These are phyloP conservation scores for Hipposideros larvatus DNA, from an alignment of 2,797 vertebrate species.

Conservation along the genomic window DNA sequence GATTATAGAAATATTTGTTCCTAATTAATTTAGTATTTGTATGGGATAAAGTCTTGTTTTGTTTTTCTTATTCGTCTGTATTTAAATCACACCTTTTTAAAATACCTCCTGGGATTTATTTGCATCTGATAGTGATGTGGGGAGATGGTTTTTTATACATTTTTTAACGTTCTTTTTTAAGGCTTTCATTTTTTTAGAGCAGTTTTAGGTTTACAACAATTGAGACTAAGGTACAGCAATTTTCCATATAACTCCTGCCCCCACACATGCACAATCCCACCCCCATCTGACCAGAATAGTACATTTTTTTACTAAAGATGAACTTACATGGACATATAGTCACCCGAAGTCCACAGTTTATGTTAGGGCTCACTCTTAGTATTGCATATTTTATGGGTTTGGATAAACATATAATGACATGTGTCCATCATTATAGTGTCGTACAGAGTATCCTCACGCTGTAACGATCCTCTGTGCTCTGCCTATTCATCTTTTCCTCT, in stretches of 20 bases:
- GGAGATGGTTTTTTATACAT: neutral
- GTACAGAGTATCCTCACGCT: neutral
- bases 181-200: neutral
- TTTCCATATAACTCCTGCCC: neutral
- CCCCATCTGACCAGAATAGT: neutral
- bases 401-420: neutral
- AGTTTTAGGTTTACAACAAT: neutral
- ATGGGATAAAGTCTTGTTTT: neutral
- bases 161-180: neutral
- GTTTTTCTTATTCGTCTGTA: neutral
- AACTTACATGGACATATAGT: neutral
- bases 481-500: too few relatives aligned
- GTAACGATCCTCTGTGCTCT: neutral
- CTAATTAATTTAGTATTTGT: conserved; percentile 23
- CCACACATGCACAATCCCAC: neutral
- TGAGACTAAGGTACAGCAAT: neutral
- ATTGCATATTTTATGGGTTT: neutral
- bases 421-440: neutral
- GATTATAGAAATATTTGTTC: neutral
- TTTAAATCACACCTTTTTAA: neutral
- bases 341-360: neutral
- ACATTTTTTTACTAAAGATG: neutral
- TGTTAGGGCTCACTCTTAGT: neutral
- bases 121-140: neutral
- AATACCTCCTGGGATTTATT: neutral